Conservation (phyloP, 2,797 vertebrate species). For the Chelon labrosus region DNA sequence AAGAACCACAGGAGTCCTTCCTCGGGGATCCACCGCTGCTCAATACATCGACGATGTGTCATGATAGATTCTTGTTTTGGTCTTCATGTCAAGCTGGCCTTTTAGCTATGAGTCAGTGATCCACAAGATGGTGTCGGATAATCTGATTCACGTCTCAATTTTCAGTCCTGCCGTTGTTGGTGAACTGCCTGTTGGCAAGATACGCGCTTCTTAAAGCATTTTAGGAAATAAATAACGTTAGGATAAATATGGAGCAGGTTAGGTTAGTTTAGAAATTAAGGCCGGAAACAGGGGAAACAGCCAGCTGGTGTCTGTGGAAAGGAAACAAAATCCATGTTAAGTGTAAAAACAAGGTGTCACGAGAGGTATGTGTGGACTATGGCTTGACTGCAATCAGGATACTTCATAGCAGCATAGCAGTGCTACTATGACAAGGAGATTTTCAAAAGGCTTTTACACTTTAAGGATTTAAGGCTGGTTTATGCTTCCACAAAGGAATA, state of each 20-base stretch:
- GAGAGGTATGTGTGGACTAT: no score
- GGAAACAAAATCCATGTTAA: no score
- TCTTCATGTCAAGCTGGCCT: slow-evolving; percentile 70
- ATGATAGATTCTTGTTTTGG: slow-evolving; percentile 55
- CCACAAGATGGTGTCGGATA: slow-evolving; percentile 60
- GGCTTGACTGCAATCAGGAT: no score
- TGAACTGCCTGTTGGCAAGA: slow-evolving; percentile 21
- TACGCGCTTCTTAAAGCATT: slow-evolving; percentile 2
- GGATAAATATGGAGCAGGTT: neutral
- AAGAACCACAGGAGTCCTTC: slow-evolving; percentile 41
- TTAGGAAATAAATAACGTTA: accelerated
- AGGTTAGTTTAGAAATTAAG: neutral
- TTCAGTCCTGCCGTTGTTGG: slow-evolving; percentile 26
- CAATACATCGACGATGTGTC: slow-evolving; percentile 77
- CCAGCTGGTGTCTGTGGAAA: no score
- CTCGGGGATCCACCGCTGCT: slow-evolving; percentile 44
- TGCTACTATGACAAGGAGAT: no score
- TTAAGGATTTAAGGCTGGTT: no score
- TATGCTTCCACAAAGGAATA: no score
- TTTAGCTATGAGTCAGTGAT: slow-evolving; percentile 71
- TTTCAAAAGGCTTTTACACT: no score
- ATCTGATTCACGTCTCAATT: slow-evolving; percentile 69
- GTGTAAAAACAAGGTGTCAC: no score
- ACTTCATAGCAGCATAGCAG: no score
- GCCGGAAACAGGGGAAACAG: no score